Percentiles rank a stretch among this genome's conserved stretches.
phyloP scores from a whole-genome alignment of 2,113 vertebrate species.

The Hydrolagus affinis region DNA sequence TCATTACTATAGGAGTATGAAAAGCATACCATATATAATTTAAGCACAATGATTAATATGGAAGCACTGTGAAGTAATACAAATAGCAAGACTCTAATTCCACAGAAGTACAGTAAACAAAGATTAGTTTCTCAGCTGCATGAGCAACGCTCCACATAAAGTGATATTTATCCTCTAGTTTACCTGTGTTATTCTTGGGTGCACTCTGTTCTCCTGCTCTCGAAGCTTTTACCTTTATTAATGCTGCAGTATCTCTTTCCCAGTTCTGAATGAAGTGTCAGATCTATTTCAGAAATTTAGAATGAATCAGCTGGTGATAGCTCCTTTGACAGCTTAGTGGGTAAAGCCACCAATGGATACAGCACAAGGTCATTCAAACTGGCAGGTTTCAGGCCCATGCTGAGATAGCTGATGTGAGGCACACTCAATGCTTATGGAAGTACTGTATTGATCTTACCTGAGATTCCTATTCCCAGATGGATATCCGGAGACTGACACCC shows the following conservation, averaged over 20 bases:
- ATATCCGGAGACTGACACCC: too few species aligned
- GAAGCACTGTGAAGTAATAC: not conserved
- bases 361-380: not conserved
- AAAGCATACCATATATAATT: conserved; percentile 25
- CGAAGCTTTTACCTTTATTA: not conserved
- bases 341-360: not conserved
- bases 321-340: too few species aligned
- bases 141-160: not conserved
- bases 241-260: not conserved
- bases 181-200: not conserved
- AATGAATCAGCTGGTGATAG: not conserved
- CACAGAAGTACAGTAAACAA: not conserved
- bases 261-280: not conserved
- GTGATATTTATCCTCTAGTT: not conserved
- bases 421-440: too few species aligned
- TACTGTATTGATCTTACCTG: too few species aligned
- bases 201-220: not conserved
- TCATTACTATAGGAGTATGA: conserved; percentile 11
- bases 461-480: too few species aligned
- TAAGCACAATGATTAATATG: conserved; percentile 2
- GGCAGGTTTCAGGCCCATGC: not conserved
- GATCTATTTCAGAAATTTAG: not conserved
- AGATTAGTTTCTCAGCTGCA: not conserved
- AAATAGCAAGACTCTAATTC: conserved; percentile 13
- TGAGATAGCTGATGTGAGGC: too few species aligned